Conservation (phyloP, 2,888 invertebrate genomes). For the Dolichopus griseipennis region DNA sequence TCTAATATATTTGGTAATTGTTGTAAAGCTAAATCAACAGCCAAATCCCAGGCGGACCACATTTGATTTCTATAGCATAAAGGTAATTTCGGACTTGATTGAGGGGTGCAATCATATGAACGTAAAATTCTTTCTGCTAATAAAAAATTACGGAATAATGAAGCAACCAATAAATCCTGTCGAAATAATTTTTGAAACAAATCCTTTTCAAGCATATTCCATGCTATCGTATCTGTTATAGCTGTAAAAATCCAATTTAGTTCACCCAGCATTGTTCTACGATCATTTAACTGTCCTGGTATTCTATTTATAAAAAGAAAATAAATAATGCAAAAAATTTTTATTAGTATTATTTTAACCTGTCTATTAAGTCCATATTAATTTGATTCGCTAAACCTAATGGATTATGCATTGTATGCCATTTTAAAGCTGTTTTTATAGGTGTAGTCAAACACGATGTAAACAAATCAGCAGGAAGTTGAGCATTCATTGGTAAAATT, state of each 20-base stretch:
- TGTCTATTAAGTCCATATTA: constrained; percentile 80
- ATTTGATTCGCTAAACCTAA: constrained; percentile 72
- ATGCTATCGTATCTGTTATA: constrained; percentile 98
- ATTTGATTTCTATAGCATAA: constrained; percentile 82
- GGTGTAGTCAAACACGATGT: constrained; percentile 98
- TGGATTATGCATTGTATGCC: constrained; percentile 81
- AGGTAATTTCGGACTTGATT: constrained; percentile 84
- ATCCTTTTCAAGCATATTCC: constrained; percentile 92
- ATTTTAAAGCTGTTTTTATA: constrained; percentile 88
- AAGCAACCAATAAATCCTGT: constrained; percentile 96
- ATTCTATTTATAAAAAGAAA: constrained; percentile 52
- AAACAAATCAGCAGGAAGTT: constrained; percentile 94
- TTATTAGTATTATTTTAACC: no score
- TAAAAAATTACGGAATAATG: constrained; percentile 92
- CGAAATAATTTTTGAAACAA: constrained; percentile 94
- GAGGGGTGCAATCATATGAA: constrained; percentile 95
- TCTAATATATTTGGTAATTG: constrained; percentile 74
- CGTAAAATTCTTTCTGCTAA: constrained; percentile 92
- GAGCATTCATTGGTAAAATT: constrained; percentile 92
- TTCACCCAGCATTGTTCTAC: constrained; percentile 95
- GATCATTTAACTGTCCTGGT: constrained; percentile 88
- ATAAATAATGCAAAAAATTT: constrained; percentile 16
- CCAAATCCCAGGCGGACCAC: constrained; percentile 98
- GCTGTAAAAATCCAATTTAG: constrained; percentile 99
- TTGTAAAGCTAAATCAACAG: constrained; percentile 85